These are phyloP conservation scores for Damaliscus lunatus DNA, from an alignment of 2,113 vertebrate genomes.

Conservation along the genomic window DNA sequence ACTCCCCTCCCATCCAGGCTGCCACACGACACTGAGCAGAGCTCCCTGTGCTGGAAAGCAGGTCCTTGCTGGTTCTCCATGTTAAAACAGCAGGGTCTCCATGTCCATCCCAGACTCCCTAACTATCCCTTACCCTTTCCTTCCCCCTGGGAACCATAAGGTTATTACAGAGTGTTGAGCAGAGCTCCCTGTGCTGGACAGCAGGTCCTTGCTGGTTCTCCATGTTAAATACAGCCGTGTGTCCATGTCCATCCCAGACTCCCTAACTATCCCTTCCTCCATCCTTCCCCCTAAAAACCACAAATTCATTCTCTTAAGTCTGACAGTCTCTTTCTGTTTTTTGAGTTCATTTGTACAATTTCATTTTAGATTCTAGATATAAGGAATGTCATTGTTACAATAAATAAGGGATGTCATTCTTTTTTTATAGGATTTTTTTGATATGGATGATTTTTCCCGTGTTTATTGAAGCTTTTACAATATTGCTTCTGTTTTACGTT, in stretches of 20 bases:
- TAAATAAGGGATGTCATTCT: not conserved
- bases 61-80: not conserved
- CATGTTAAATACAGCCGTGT: fast-evolving
- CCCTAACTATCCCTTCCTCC: not conserved
- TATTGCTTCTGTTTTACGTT: not conserved
- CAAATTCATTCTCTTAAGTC: not conserved
- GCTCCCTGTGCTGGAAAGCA: no score
- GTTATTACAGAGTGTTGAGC: fast-evolving
- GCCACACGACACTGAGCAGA: not conserved
- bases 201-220: not conserved
- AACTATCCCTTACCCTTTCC: fast-evolving
- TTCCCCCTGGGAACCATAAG: not conserved
- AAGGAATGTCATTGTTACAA: not conserved
- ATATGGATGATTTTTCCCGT: no score
- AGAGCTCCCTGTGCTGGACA: fast-evolving
- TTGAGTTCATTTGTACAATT: not conserved
- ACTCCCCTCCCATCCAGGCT: not conserved
- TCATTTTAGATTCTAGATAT: not conserved
- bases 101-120: not conserved
- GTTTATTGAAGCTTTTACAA: not conserved
- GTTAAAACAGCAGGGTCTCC: not conserved
- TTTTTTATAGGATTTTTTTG: not conserved
- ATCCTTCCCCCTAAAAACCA: not conserved
- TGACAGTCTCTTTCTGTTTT: not conserved
- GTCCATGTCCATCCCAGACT: not conserved